Evolutionary conservation across 2,888 invertebrate species (phyloP), one percentile per base, ranked within the genome.

Genomic region (Rhimphoctona megacephalus): DNA sequence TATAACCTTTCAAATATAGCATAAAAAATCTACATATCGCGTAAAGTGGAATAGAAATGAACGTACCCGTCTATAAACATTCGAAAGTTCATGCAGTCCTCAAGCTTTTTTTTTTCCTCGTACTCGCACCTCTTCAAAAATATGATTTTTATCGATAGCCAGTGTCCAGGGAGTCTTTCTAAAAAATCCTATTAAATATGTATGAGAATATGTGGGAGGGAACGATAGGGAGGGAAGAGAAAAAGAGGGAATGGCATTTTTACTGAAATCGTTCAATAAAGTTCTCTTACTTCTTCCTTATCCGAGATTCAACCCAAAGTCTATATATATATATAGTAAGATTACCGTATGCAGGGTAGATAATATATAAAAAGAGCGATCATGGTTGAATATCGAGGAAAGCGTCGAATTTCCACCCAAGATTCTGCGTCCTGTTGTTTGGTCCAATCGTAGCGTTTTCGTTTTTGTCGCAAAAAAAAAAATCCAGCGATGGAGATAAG

Each of bases 401-500:
- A 83, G 78, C 54, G 73, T 66, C 49, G 66, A 79, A 74, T 74
- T 78, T 78, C 52, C 67, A 74, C 43, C 17, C 14, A 70, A 74
- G 61, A 61, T 69, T n/a, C 67, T 19, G 66, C 52, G 57, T 67
- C 67, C 66, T n/a, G 52, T 81, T 72, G 73, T 49, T 74, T 19
- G 70, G 61, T 43, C 66, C 36, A 39, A 46, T 80, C 57, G 66
- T 49, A 73, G 36, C 17, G 61, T 69, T 79, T 79, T 66, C 54
- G 67, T 69, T 9, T 57, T n/a, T 25, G 39, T 54, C 2, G n/a
- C 36, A 11, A 36, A 64, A 36, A 54, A 61, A 61, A 61, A 30
- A 61, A 19, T 49, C 1, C 54, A 64, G 39, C 61, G 30, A 67
- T 33, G 76, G 19, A 81, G 83, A 86, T 83, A 86, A 86, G 86